phyloP scores from a whole-genome alignment of 2,113 vertebrate species.

The Anhinga anhinga region DNA sequence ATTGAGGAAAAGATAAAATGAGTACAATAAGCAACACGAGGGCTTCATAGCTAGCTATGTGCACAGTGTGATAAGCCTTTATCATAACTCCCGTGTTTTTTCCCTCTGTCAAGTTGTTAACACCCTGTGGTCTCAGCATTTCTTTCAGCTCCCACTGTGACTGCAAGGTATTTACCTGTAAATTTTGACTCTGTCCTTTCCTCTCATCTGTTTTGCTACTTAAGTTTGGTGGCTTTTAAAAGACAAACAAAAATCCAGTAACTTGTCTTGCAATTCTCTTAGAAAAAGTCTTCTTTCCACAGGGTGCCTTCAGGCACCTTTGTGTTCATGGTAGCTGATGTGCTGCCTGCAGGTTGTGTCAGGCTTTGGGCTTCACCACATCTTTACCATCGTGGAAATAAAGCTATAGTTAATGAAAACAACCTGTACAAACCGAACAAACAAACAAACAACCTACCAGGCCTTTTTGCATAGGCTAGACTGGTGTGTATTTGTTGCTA shows the following conservation, averaged over 20 bases:
- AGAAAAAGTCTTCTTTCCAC: neutral
- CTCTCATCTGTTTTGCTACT: neutral
- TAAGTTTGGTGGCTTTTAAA: neutral
- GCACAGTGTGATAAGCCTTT: neutral
- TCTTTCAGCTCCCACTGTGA: neutral
- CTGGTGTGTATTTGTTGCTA: neutral
- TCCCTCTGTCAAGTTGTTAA: neutral
- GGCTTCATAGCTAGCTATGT: neutral
- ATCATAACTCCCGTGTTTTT: accelerated
- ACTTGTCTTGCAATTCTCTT: neutral
- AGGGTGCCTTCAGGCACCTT: neutral
- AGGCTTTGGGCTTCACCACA: neutral
- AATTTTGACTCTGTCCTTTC: neutral
- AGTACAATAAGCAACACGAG: neutral
- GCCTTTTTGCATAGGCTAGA: neutral
- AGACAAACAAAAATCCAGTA: neutral
- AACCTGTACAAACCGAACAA: neutral
- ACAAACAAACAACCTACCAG: neutral
- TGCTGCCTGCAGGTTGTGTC: neutral
- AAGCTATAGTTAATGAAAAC: neutral
- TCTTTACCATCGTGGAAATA: neutral
- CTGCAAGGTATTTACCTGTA: neutral
- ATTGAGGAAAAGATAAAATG: neutral
- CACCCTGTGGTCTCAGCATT: neutral
- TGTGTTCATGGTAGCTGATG: neutral